Base-by-base conservation (phyloP, 2,888 invertebrate species). In the Thecophora atra region DNA sequence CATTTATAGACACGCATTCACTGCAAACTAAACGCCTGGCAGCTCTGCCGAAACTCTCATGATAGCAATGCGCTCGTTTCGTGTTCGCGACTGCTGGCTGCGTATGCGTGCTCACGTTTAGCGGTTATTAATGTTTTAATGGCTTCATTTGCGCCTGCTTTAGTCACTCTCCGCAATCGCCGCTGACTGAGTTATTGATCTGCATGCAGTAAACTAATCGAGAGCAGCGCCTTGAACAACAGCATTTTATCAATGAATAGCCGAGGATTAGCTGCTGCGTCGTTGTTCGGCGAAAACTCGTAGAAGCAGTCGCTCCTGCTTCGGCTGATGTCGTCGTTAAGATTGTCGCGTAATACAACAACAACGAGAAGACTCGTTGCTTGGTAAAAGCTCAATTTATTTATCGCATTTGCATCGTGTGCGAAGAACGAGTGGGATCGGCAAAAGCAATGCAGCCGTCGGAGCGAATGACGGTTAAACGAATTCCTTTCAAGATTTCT, bases 111-210 rank as follows among this genome's bases (percentile, higher is more conserved):
- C 8, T 11, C 58, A 28, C 47, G 44, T 70, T 60, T 69, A 58
- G 52, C 72, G 66, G 66, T 73, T 77, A 76, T 76, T 76, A 76
- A 75, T 76, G 76, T 73, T 58, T 58, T 74, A 77, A 77, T 77
- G 76, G 76, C 77, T 77, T 77, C 72, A 77, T 77, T 76, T 62
- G 62, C n/a, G n/a, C 28, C 52, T 15, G 44, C 28, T 60, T 7
- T 28, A 28, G 28, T 19, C 17, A 47, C n/a, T 68, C 52, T 42
- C 19, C 8, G 56, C 58, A n/a, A n/a, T 56, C 58, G 68, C 58
- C 47, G 26, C 69, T 44, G 51, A 60, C 26, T 47, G 19, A 69
- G 19, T 69, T 60, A 69, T 69, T 60, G 60, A 30, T 21, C 47
- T 28, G 62, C 44, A 69, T 69, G 62, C 60, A 69, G 60, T 69